A percentile compares a stretch with the other conserved stretches of the same genome.
phyloP scores from a whole-genome alignment of 30 jellyfish, hydroid and myxozoan genomes.

The Hydractinia symbiolongicarpus region DNA sequence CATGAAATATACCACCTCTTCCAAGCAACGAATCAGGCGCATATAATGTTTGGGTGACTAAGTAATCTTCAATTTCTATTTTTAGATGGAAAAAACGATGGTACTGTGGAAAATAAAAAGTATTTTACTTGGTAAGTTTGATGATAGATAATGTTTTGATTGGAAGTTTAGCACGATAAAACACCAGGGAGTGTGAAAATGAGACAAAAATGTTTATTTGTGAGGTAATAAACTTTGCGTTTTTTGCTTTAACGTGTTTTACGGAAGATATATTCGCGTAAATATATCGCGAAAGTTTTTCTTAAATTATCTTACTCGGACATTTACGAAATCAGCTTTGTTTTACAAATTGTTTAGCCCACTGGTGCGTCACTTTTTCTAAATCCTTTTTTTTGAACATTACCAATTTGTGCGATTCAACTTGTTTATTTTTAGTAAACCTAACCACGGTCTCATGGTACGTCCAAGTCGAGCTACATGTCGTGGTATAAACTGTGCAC shows the following conservation, averaged over 20 bases:
- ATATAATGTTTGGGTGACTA: no score
- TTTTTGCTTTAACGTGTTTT: neutral
- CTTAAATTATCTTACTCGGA: no score
- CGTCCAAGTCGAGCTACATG: constrained; percentile 90
- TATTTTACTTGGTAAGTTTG: constrained; percentile 65
- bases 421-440: constrained; percentile 42
- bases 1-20: no score
- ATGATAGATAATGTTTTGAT: neutral
- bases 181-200: no score
- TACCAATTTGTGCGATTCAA: neutral
- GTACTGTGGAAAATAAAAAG: constrained; percentile 60
- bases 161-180: neutral
- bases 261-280: no score
- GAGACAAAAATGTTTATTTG: neutral
- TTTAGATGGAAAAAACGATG: constrained; percentile 82
- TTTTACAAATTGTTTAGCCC: no score
- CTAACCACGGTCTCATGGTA: constrained; percentile 60
- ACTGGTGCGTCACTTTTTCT: no score
- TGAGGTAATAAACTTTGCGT: neutral
- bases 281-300: no score
- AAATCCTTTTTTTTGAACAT: no score
- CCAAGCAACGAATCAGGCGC: no score
- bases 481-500: constrained; percentile 82
- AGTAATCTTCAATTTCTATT: neutral
- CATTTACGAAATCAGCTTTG: no score